Evolutionary conservation across 2,888 invertebrate species (phyloP).

Genomic region (Mycalesis mineus): DNA sequence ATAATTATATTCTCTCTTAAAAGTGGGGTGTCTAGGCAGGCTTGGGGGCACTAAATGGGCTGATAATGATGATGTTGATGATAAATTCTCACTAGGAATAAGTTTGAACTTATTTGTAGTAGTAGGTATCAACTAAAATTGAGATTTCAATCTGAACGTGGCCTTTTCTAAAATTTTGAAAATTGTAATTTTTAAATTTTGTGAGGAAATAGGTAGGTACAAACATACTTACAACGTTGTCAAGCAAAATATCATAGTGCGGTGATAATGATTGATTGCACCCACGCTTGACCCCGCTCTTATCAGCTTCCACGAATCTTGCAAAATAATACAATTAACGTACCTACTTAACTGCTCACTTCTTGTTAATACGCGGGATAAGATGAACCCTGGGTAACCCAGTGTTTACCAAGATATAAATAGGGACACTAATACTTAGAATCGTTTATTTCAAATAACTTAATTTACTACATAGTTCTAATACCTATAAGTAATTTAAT

Average conservation of each 20-base stretch:
- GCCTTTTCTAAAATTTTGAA: no score
- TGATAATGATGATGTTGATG: no score
- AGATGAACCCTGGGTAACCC: not conserved
- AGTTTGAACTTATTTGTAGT: no score
- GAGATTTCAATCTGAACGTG: no score
- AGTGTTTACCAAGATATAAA: not conserved
- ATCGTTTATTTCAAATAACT: conserved; percentile 2
- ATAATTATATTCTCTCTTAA: no score
- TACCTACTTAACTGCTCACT: not conserved
- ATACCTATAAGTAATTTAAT: not conserved
- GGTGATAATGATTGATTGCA: not conserved
- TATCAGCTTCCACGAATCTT: conserved; percentile 32
- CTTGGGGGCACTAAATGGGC: no score
- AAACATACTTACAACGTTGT: not conserved
- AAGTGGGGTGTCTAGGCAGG: no score
- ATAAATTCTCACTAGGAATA: no score
- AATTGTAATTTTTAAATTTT: not conserved
- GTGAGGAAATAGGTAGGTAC: not conserved
- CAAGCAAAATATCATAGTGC: not conserved
- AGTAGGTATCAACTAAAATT: no score
- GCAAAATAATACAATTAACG: conserved; percentile 15
- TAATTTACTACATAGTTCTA: not conserved
- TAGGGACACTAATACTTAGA: not conserved
- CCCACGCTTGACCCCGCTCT: conserved; percentile 33
- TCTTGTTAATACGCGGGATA: conserved; percentile 3